Base-by-base conservation (phyloP, 2,797 vertebrate species). In the Gorsachius magnificus region DNA sequence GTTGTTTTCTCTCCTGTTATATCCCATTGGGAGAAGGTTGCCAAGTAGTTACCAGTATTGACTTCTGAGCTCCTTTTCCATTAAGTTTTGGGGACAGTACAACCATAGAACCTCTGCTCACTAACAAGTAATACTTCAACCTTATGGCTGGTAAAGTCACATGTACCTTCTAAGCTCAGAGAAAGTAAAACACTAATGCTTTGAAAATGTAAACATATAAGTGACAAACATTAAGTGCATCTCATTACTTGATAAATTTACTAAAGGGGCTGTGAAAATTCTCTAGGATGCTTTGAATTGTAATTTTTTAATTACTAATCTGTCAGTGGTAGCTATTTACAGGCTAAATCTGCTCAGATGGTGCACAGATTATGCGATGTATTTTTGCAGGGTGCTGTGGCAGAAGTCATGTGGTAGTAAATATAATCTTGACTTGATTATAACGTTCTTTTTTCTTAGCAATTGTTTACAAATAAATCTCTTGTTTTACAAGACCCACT, bases 391-490 rank as follows among this genome's bases (percentile, higher is more conserved):
- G 38, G 54, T 74, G 71, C 66, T 89, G 64, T 35, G 41, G 83
- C 80, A 94, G 63, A 95, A 95, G 70, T 93, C 63, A 88, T 64
- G 25, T 51, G 56, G 31, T 57, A 68, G 75, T 77, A 95, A 92
- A 94, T 57, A 90, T 13, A 74, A 93, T 57, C 70, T 79, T 87
- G 58, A 94, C n/a, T 90, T 86, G 71, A 90, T 74, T 84, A 43
- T 28, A 69, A 79, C 16, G 26, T 66, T 46, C 25, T 56, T 79
- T 72, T 75, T 79, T 60, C 70, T 89, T 69, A 83, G 29, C 43
- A 70, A 64, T 61, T 75, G 17, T 83, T 94, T 87, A 81, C 8
- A 4, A 93, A 87, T 74, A 83, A 53, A 70, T 89, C n/a, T 81
- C 38, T 68, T 64, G 19, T 28, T 93, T 94, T 89, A 75, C 48